phyloP scores from a whole-genome alignment of 2,797 vertebrate genomes.

The Anguilla anguilla region DNA sequence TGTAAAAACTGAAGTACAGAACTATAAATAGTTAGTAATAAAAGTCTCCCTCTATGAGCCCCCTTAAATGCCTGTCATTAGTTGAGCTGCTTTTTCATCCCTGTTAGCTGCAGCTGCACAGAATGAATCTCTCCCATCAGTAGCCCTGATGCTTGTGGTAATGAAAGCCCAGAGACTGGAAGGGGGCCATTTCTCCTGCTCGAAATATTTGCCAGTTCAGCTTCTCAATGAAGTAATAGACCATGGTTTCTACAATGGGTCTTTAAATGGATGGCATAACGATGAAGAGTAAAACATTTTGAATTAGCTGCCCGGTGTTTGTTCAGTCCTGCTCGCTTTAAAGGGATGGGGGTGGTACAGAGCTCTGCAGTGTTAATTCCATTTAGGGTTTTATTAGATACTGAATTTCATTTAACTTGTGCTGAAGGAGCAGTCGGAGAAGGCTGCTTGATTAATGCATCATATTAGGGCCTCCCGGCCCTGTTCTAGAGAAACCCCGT shows the following conservation, averaged over 20 bases:
- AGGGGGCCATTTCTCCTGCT: neutral
- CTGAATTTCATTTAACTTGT: constrained; percentile 18
- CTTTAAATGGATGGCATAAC: neutral
- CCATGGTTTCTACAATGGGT: neutral
- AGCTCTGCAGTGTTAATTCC: constrained; percentile 9
- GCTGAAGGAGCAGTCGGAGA: neutral
- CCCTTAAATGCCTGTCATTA: neutral
- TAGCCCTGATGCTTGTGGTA: neutral
- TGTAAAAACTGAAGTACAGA: neutral
- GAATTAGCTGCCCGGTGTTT: neutral
- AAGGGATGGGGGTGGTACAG: neutral
- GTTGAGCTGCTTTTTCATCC: neutral
- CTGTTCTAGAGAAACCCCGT: neutral
- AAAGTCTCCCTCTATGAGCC: neutral
- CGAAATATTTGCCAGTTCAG: neutral
- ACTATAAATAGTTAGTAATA: neutral
- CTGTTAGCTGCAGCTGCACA: neutral
- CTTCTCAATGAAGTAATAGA: neutral
- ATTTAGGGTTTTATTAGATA: constrained; percentile 20
- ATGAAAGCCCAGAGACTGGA: neutral
- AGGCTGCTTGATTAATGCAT: constrained; percentile 3
- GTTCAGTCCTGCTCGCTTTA: neutral
- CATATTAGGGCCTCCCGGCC: neutral
- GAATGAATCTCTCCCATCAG: constrained; percentile 6
- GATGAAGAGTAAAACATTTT: neutral